Evolutionary conservation across 2,113 vertebrate genomes (phyloP).

Genomic region (Plectropomus leopardus): DNA sequence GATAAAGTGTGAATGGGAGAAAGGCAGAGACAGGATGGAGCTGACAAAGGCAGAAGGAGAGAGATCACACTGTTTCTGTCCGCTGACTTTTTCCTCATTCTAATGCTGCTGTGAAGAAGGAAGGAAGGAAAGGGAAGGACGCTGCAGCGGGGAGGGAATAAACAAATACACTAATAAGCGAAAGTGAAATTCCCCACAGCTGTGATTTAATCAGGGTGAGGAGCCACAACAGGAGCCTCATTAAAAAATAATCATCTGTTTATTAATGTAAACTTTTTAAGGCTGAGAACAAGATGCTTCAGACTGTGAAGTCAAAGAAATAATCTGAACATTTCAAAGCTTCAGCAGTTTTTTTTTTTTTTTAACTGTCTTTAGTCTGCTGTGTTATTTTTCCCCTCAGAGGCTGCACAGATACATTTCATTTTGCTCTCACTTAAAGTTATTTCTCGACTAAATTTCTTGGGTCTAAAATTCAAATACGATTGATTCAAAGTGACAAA

Average conservation of each 20-base stretch:
- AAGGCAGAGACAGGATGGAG: neutral
- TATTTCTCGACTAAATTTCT: neutral
- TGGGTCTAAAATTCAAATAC: too few relatives aligned
- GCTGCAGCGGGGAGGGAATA: neutral
- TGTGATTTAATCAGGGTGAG: slow-evolving; percentile 31
- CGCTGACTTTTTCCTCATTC: neutral
- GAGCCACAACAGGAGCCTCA: slow-evolving; percentile 13
- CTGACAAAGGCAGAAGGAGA: neutral
- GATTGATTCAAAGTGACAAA: too few relatives aligned
- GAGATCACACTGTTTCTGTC: neutral
- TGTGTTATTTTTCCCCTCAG: too few relatives aligned
- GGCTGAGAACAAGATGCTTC: neutral
- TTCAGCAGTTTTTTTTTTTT: neutral
- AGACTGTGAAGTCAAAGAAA: neutral
- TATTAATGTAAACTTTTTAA: slow-evolving; percentile 22
- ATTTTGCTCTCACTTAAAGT: neutral
- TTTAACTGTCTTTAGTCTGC: neutral
- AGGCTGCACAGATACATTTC: too few relatives aligned
- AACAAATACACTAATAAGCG: slow-evolving; percentile 17
- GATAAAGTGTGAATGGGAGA: neutral
- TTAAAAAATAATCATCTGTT: slow-evolving; percentile 50
- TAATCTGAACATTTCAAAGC: neutral
- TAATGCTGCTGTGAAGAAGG: neutral
- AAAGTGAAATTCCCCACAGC: slow-evolving; percentile 10
- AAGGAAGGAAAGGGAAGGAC: neutral